Percentiles rank a stretch among this genome's conserved stretches.
Evolutionary conservation across 1,140 invertebrate species (phyloP).

Genomic region (Aradophagus sp.): DNA sequence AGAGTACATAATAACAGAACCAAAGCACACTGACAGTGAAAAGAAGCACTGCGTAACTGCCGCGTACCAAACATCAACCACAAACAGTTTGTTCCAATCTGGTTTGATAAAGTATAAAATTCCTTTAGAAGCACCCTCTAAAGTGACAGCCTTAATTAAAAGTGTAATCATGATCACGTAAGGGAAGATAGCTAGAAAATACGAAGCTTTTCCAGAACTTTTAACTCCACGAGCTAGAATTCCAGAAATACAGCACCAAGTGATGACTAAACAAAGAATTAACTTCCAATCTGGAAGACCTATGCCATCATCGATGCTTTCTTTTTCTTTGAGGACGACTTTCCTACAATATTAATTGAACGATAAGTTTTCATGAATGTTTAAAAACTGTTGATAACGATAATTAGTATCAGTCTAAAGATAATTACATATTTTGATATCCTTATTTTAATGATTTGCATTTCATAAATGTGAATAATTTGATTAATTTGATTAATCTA

Average conservation of each 20-base stretch:
- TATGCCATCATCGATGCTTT: constrained; percentile 78
- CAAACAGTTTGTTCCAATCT: constrained; percentile 79
- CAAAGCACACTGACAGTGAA: constrained; percentile 83
- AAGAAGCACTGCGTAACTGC: constrained; percentile 89
- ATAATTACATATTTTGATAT: too few relatives aligned
- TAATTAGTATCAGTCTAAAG: too few relatives aligned
- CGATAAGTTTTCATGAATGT: too few relatives aligned
- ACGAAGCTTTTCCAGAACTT: constrained; percentile 75
- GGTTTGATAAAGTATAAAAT: constrained; percentile 84
- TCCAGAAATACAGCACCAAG: constrained; percentile 79
- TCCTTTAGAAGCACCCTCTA: constrained; percentile 76
- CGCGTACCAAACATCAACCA: constrained; percentile 86
- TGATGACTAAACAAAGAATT: constrained; percentile 77
- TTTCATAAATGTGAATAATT: too few relatives aligned
- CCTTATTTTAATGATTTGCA: too few relatives aligned
- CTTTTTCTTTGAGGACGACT: constrained; percentile 77
- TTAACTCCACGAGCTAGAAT: constrained; percentile 79
- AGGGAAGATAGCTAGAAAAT: constrained; percentile 80
- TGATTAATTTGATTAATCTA: too few relatives aligned
- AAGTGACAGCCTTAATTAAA: constrained; percentile 76
- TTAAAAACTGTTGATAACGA: too few relatives aligned
- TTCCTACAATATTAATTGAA: constrained; percentile 67
- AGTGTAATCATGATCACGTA: constrained; percentile 79
- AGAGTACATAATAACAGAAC: constrained; percentile 82
- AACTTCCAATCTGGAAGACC: constrained; percentile 81